Evolutionary conservation across 2,113 vertebrate genomes (phyloP), one percentile per base, ranked within the genome.

Genomic region (Oreotrochilus melanogaster): DNA sequence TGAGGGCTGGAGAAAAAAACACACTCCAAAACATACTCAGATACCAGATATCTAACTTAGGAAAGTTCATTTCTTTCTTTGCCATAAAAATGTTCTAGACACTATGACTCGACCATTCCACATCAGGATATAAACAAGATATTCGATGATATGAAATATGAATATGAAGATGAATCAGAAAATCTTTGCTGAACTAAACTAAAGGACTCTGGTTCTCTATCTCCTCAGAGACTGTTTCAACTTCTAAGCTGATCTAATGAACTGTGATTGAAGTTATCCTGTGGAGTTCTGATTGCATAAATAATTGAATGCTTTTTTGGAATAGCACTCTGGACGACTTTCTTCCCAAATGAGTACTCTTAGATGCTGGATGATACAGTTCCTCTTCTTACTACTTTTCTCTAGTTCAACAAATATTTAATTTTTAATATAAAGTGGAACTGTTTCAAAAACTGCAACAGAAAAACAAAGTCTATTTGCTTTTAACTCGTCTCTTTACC

Each of bases 371-470:
- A 28, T 83, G 31, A 30, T 74, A 89, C 28, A 30, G 25, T 42
- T 94, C 73, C 47, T 92, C 15, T 14, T 80, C 47, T 66, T 13
- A n/a, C 60, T 78, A 22, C 18, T 84, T 80, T 57, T 57, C 42
- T 62, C 60, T 84, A n/a, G 17, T 84, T 79, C 72, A 86, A 78
- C 78, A 60, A 86, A 76, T 95, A 94, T 71, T 92, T 56, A 94
- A n/a, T 66, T 56, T 78, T 94, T 94, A 71, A 70, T 84, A 62
- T 31, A 62, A 86, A 80, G 47, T 23, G 31, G 60, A 92, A 25
- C 22, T 54, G 14, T 62, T 91, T 33, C 42, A 94, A 80, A 43
- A 89, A 78, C 22, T 86, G 47, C 33, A 93, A 50, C 14, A 80
- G 69, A 85, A 67, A 28, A 92, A 72, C 8, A 60, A 92, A 50